Evolutionary conservation across 1,140 invertebrate species (phyloP).

Genomic region (Thalassaphorura encarpata): DNA sequence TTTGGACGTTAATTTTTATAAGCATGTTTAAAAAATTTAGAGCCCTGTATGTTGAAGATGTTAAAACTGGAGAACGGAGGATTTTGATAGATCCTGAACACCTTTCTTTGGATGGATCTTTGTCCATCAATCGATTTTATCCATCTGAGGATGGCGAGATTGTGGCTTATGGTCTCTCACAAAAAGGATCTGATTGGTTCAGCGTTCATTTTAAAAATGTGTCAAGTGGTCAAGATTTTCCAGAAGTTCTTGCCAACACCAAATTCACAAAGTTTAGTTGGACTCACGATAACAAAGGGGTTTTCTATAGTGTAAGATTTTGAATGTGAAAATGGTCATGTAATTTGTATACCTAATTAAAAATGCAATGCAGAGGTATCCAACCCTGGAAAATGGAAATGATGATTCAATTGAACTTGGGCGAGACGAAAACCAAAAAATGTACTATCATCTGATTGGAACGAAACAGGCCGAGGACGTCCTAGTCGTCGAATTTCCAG

Average conservation of each 20-base stretch:
- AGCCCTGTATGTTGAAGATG: slow-evolving; percentile 83
- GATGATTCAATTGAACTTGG: slow-evolving; percentile 81
- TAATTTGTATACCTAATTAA: background rate
- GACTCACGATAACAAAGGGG: slow-evolving; percentile 87
- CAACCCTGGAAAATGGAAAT: slow-evolving; percentile 59
- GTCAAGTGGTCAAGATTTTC: slow-evolving; percentile 68
- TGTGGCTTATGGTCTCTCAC: slow-evolving; percentile 82
- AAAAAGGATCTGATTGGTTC: slow-evolving; percentile 90
- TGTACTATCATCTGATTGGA: slow-evolving; percentile 12
- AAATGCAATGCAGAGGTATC: slow-evolving; percentile 48
- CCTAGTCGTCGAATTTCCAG: slow-evolving; percentile 76
- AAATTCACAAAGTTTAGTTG: slow-evolving; percentile 85
- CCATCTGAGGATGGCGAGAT: slow-evolving; percentile 57
- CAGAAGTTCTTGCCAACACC: slow-evolving; percentile 75
- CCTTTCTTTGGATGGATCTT: slow-evolving; percentile 51
- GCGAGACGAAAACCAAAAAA: slow-evolving; percentile 33
- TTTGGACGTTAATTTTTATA: background rate
- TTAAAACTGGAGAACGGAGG: slow-evolving; percentile 59
- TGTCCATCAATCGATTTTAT: background rate
- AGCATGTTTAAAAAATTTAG: slow-evolving; percentile 41
- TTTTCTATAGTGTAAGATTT: slow-evolving; percentile 63
- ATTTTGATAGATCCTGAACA: slow-evolving; percentile 94
- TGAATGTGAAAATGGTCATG: no score
- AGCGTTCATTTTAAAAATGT: slow-evolving; percentile 74
- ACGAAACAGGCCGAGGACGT: slow-evolving; percentile 50